phyloP scores from a whole-genome alignment of 2,797 vertebrate species.

The Huso huso region DNA sequence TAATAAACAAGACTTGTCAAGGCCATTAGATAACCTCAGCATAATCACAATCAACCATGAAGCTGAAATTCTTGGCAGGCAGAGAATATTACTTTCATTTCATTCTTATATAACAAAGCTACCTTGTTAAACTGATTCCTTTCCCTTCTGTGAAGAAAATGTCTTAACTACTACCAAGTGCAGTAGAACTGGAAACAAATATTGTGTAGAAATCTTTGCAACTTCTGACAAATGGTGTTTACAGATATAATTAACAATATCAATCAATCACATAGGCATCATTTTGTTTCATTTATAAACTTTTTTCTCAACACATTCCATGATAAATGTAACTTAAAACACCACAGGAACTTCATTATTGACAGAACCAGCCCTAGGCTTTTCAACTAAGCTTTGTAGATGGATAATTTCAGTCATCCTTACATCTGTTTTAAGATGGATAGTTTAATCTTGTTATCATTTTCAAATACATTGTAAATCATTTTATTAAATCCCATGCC shows the following conservation, averaged over 20 bases:
- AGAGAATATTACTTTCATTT: not conserved
- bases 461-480: conserved; percentile 21
- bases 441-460: conserved; percentile 17
- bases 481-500: conserved; percentile 26
- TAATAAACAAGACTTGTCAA: conserved; percentile 3
- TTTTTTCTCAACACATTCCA: conserved; percentile 4
- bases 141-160: conserved; percentile 7
- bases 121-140: conserved; percentile 5
- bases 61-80: not conserved
- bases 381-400: conserved; percentile 13
- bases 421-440: conserved; percentile 26
- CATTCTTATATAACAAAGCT: conserved; percentile 1
- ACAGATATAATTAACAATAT: conserved; percentile 6
- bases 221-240: conserved; percentile 11
- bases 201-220: not conserved
- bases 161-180: not conserved
- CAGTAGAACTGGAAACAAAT: not conserved
- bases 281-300: not conserved
- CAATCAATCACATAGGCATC: not conserved
- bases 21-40: not conserved
- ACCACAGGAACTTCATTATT: conserved; percentile 7
- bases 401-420: not conserved
- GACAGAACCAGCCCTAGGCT: conserved; percentile 9
- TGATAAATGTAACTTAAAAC: conserved; percentile 10
- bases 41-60: conserved; percentile 8